Evolutionary conservation across 2,888 invertebrate species (phyloP).

Genomic region (Caenorhabditis angaria): DNA sequence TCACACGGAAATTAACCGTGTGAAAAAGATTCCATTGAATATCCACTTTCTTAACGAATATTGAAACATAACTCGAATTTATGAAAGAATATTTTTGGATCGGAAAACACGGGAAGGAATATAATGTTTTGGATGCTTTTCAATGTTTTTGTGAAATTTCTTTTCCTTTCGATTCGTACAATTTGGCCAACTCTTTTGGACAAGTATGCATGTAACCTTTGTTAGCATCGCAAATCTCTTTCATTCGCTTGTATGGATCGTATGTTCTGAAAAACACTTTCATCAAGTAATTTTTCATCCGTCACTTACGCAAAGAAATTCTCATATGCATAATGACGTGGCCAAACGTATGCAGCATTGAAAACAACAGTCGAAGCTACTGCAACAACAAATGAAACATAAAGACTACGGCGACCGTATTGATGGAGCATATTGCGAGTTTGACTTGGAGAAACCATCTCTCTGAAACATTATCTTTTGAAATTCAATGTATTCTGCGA

Average conservation of each 20-base stretch:
- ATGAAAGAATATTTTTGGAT: background rate
- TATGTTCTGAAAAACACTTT: slow-evolving; percentile 56
- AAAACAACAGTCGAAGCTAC: slow-evolving; percentile 53
- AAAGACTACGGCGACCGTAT: slow-evolving; percentile 53
- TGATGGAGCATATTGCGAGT: slow-evolving; percentile 63
- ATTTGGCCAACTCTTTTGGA: slow-evolving; percentile 65
- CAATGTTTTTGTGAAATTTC: background rate
- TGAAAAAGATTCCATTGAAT: no score
- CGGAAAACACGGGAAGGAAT: background rate
- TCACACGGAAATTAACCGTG: no score
- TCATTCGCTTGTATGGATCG: slow-evolving; percentile 69
- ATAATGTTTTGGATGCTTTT: background rate
- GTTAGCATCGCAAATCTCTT: slow-evolving; percentile 66
- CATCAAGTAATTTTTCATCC: background rate
- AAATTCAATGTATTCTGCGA: no score
- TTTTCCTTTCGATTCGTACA: slow-evolving; percentile 68
- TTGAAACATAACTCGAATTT: background rate
- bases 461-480: no score
- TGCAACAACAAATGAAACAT: slow-evolving; percentile 47
- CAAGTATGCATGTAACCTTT: slow-evolving; percentile 69
- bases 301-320: slow-evolving; percentile 60
- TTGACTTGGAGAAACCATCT: slow-evolving; percentile 1
- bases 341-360: slow-evolving; percentile 63
- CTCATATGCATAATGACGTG: slow-evolving; percentile 62
- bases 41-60: no score